phyloP scores from a whole-genome alignment of 2,113 vertebrate species.

The Thunnus maccoyii region DNA sequence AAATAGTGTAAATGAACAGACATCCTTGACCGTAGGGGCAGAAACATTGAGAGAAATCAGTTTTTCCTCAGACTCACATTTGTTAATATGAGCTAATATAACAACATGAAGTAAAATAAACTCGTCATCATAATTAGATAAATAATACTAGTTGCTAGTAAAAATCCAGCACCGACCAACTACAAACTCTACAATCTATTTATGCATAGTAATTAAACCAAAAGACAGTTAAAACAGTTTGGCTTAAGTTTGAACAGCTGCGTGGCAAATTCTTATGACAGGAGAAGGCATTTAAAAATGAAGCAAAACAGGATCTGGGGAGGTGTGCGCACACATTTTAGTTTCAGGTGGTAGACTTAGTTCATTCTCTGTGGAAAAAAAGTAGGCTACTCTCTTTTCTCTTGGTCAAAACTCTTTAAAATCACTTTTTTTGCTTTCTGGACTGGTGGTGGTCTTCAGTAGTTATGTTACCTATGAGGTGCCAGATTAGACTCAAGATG shows the following conservation, averaged over 20 bases:
- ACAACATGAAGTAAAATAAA: too few relatives aligned
- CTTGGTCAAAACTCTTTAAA: not conserved
- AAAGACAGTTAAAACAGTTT: not conserved
- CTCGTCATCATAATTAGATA: not conserved
- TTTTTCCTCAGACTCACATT: not conserved
- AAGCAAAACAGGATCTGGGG: slow-evolving; percentile 37
- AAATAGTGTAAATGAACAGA: not conserved
- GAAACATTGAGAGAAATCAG: not conserved
- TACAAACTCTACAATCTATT: not conserved
- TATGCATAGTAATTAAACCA: not conserved
- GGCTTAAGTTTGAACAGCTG: not conserved
- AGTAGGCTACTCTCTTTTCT: not conserved
- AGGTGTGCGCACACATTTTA: not conserved
- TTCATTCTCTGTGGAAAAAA: not conserved
- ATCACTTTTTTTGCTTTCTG: not conserved
- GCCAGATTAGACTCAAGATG: not conserved
- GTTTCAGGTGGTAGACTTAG: slow-evolving; percentile 6
- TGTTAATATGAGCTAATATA: too few relatives aligned
- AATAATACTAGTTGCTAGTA: not conserved
- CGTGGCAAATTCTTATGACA: not conserved
- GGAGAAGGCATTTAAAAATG: slow-evolving; percentile 31
- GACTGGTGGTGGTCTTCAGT: not conserved
- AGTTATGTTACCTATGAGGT: not conserved
- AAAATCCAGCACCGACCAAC: not conserved
- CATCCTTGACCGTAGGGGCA: not conserved